Base-by-base conservation (phyloP, 53 echinoderm and acorn worm genomes). In the Glandiceps talaboti region DNA sequence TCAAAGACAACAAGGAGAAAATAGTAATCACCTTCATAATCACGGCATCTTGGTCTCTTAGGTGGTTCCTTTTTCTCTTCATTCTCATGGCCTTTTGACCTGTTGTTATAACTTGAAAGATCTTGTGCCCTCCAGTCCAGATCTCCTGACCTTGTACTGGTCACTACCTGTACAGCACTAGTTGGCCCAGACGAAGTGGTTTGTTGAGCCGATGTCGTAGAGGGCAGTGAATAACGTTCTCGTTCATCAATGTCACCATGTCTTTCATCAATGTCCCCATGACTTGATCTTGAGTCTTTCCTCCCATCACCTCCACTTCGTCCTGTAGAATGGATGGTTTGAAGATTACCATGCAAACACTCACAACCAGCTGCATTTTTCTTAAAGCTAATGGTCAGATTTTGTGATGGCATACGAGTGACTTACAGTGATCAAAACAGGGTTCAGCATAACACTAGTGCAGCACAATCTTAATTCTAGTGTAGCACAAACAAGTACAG, bases 11-110 rank as follows among this genome's bases (percentile, higher is more conserved):
- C 12, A 12, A 27, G 14, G 20, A 27, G 28, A 76, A 14, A 25
- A 14, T n/a, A n/a, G 14, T 14, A 73, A 30, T 14, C 31, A 92
- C 96, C 96, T 81, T 95, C 96, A 79, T 88, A 95, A 76, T 95
- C 96, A 32, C 96, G 78, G 82, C 96, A 95, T 20, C 79, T 31
- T 78, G 79, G 79, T 32, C 31, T 78, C 32, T 32, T 1, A 32
- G 1, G 30, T 32, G 14, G 79, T 6, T 78, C 32, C 1, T 32
- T 78, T 32, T 32, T 32, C 28, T 32, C 31, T 1, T 78, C 27
- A 1, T 32, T 1, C 31, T 32, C 79, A 1, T 30, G 28, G 27
- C 79, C 79, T 27, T 32, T 31, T 27, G 25, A 78, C 1, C 79
- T 27, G 14, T 32, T 32, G 1, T 27, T 30, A 26, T 20, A 32